Base-by-base conservation (phyloP, 2,888 invertebrate species). In the Nowickia ferox region DNA sequence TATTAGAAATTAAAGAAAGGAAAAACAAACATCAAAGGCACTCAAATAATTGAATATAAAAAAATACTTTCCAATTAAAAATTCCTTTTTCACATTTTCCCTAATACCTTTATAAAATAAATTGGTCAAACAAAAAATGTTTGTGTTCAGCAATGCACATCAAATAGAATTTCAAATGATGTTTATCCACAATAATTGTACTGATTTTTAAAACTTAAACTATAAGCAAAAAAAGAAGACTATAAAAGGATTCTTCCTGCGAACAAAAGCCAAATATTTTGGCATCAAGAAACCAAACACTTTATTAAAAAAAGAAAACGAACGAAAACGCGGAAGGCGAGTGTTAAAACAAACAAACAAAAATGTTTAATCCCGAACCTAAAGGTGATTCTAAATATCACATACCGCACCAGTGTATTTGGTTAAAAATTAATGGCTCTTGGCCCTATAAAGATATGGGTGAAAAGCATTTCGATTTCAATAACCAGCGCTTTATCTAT, bases 381-480 rank as follows among this genome's bases (percentile, higher is more conserved):
- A 30, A 72, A 40, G 71, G 78, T 22, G 87, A 90, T 85, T 76
- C 87, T 1, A 84, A 84, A 30, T 92, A 92, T 88, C 87, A 88
- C n/a, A 90, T 92, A 87, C 93, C 93, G 1, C 40, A 87, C 13
- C 93, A 93, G 72, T 93, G 93, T 80, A 87, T 90, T 84, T 91
- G 91, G 90, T 76, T 93, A 11, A 93, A 92, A 84, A 65, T 92
- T 5, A 92, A 92, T 85, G 93, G 92, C 1, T 91, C 91, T 9
- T 93, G 93, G 93, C 93, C 93, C 15, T 59, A 91, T 1, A 75
- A 84, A 9, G 46, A 53, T 22, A 42, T 1, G 38, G 40, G 48
- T 19, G 8, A 42, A 9, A 55, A 55, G 0, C 9, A 15, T 30
- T 30, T 30, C 2, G 53, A 65, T 57, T 57, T 53, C n/a, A 22